Base-by-base conservation (phyloP, 2,797 vertebrate species). In the Anniella stebbinsi region DNA sequence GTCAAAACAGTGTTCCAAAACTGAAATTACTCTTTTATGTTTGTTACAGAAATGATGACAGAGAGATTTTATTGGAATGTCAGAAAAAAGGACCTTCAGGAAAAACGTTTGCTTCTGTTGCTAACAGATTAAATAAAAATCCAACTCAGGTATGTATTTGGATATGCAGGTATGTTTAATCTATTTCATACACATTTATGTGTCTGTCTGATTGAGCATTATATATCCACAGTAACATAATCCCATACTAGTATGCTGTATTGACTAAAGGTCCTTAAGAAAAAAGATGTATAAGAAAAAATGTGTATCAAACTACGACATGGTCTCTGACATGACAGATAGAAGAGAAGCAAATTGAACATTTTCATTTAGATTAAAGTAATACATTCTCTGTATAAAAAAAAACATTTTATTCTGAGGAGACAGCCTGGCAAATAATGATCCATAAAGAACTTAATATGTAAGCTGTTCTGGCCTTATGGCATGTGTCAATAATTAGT, bases 21-120 rank as follows among this genome's bases (percentile, higher is more conserved):
- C 13, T 81, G 93, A 94, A 94, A 41, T 91, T 82, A 41, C 30
- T n/a, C 70, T 92, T 41, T 72, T 6, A 25, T 93, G 93, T 90
- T 93, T 93, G 38, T 84, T 94, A 0, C 89, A 99, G 99, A 97
- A 98, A 98, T 88, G 98, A 99, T 96, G 99, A 99, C 94, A 97
- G 99, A 87, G 96, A 97, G 84, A 99, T 99, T 95, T 97, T 99
- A 38, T 81, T 99, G 70, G 98, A 98, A 12, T 98, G 99, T 95
- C 98, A 99, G 95, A 98, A 95, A 45, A 98, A 97, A 91, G 98
- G 98, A 21, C 97, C 99, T 30, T 98, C 98, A 72, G 96, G 97
- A 72, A 98, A 98, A 94, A 99, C 98, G 0, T 99, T 99, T 96
- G 95, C 97, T 92, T 96, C 95, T 45, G 95, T 99, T 93, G 97